phyloP scores from a whole-genome alignment of 2,113 vertebrate genomes.

The Pipra filicauda region DNA sequence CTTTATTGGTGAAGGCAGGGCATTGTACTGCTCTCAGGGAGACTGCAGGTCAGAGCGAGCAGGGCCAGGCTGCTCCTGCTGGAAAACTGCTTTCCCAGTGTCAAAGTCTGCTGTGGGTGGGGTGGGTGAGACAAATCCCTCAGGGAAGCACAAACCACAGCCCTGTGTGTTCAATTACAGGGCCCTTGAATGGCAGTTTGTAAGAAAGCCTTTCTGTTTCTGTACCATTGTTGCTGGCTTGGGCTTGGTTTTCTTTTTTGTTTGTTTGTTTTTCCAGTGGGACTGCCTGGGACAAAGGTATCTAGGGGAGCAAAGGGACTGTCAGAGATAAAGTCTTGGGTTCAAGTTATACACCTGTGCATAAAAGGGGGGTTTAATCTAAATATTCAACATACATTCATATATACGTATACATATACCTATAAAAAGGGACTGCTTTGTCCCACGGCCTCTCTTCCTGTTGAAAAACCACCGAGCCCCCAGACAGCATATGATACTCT shows the following conservation, averaged over 20 bases:
- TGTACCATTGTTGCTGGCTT: neutral
- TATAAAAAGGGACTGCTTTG: neutral
- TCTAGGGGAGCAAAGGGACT: neutral
- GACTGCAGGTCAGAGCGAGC: accelerated
- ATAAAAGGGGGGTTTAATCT: neutral
- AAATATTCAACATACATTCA: neutral
- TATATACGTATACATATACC: accelerated
- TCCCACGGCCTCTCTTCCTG: neutral
- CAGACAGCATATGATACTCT: neutral
- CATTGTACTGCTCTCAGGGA: accelerated
- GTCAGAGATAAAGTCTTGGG: neutral
- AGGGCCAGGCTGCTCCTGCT: neutral
- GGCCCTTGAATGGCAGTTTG: neutral
- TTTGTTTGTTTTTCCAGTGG: neutral
- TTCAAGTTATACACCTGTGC: neutral
- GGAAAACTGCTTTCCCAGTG: neutral
- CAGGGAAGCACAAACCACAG: neutral
- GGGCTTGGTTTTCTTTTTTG: neutral
- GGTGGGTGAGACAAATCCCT: neutral
- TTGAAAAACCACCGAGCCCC: neutral
- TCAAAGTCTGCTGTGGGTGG: neutral
- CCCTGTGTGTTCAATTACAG: neutral
- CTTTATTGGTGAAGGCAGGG: accelerated
- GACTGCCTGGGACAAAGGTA: neutral
- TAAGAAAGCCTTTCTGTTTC: neutral